Percentiles rank a stretch among this genome's conserved stretches.
These are phyloP conservation scores for Tachyglossus aculeatus DNA, from an alignment of 2,797 vertebrate genomes.

Conservation along the genomic window DNA sequence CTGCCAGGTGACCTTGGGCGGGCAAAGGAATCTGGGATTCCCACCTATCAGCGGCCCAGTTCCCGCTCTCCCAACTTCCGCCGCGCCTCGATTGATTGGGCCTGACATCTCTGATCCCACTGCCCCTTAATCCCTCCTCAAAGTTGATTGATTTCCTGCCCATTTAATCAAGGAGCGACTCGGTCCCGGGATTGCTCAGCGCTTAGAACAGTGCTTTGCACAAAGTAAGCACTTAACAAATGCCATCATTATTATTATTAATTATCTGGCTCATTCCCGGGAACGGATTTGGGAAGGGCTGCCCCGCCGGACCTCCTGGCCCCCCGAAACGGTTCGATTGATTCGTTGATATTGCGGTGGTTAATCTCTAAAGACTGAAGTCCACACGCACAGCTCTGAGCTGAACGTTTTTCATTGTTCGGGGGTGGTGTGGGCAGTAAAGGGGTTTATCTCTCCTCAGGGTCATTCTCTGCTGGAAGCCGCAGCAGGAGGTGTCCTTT, in stretches of 20 bases:
- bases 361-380: slow-evolving; percentile 74
- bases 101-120: slow-evolving; percentile 74
- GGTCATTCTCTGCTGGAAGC: slow-evolving; percentile 39
- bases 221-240: too few species aligned
- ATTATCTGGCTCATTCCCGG: slow-evolving; percentile 79
- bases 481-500: slow-evolving; percentile 12
- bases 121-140: slow-evolving; percentile 77
- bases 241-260: too few species aligned
- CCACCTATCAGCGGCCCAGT: too few species aligned
- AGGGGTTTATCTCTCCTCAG: slow-evolving; percentile 56
- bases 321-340: slow-evolving; percentile 77
- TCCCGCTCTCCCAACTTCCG: slow-evolving; percentile 64
- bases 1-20: too few species aligned
- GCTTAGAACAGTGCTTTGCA: too few species aligned
- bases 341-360: slow-evolving; percentile 76
- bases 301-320: slow-evolving; percentile 75
- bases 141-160: slow-evolving; percentile 81
- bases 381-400: slow-evolving; percentile 69
- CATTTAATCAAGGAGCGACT: slow-evolving; percentile 81
- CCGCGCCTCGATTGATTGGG: slow-evolving; percentile 71
- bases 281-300: slow-evolving; percentile 75
- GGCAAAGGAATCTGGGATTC: too few species aligned
- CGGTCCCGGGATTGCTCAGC: slow-evolving; percentile 72
- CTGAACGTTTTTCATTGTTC: slow-evolving; percentile 63
- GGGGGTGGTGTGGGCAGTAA: slow-evolving; percentile 53